Evolutionary conservation across 2,113 vertebrate species (phyloP).

Genomic region (Talpa occidentalis): DNA sequence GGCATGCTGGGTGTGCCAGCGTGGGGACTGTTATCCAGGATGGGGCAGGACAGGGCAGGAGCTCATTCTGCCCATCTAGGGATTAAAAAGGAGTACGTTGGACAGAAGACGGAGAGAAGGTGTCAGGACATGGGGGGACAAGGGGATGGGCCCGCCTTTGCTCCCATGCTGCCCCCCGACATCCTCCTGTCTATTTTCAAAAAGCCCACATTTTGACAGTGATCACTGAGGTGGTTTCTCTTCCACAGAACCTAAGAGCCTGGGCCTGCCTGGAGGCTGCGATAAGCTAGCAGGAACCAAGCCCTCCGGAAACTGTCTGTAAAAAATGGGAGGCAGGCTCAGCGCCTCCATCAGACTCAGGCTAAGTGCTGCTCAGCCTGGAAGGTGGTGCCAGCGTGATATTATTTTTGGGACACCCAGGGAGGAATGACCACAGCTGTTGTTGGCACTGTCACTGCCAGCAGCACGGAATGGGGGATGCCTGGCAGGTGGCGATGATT

Average conservation of each 20-base stretch:
- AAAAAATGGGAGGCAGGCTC: neutral
- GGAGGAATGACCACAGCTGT: neutral
- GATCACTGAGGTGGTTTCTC: neutral
- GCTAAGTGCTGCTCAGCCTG: neutral
- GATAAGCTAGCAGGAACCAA: neutral
- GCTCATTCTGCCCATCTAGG: neutral
- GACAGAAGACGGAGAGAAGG: neutral
- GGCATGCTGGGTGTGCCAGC: neutral
- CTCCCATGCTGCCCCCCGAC: neutral
- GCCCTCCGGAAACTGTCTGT: neutral
- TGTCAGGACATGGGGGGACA: neutral
- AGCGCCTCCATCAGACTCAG: neutral
- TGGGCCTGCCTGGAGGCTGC: neutral
- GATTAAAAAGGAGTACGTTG: neutral
- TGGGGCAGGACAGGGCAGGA: neutral
- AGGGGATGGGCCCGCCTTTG: fast-evolving
- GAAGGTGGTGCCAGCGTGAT: neutral
- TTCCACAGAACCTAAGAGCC: neutral
- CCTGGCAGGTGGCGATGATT: neutral
- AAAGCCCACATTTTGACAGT: neutral
- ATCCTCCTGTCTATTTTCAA: neutral
- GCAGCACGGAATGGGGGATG: neutral
- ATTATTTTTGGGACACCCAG: neutral
- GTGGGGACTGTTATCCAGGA: neutral
- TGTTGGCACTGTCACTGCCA: fast-evolving